A percentile compares a stretch with the other conserved stretches of the same genome.
Conservation (phyloP, 1,140 invertebrate species). For the Leptoteleia sp. region DNA sequence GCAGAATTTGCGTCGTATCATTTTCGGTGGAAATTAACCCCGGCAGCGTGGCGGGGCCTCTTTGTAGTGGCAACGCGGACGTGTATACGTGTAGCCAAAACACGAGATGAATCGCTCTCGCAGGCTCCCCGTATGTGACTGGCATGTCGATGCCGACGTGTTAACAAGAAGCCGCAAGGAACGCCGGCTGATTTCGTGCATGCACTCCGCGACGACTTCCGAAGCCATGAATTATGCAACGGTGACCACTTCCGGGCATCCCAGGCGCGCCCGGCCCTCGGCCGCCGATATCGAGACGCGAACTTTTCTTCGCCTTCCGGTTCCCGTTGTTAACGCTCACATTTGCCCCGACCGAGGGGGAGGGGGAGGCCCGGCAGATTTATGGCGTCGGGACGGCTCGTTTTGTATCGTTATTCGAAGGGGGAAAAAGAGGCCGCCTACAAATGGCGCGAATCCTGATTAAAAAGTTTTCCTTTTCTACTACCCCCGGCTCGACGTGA, state of each 20-base stretch:
- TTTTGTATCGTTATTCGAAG: constrained; percentile 65
- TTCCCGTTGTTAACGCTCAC: constrained; percentile 16
- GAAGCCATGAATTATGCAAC: constrained; percentile 63
- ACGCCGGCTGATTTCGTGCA: constrained; percentile 48
- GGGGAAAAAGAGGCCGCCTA: constrained; percentile 11
- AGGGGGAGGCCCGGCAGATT: constrained; percentile 29
- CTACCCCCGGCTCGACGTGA: neutral
- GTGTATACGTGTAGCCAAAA: constrained; percentile 11
- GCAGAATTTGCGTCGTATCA: too few relatives aligned
- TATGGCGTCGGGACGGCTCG: constrained; percentile 59
- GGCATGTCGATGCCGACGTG: constrained; percentile 27
- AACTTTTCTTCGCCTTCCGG: constrained; percentile 42
- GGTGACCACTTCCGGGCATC: constrained; percentile 58
- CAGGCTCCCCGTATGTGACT: constrained; percentile 25
- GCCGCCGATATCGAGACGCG: constrained; percentile 16
- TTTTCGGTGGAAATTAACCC: too few relatives aligned
- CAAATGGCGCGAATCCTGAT: constrained; percentile 63
- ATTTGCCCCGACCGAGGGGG: neutral
- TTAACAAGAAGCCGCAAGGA: constrained; percentile 59
- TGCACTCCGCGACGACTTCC: constrained; percentile 56
- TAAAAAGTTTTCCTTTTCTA: constrained; percentile 64
- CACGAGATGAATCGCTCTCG: constrained; percentile 35
- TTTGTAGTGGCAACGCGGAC: too few relatives aligned
- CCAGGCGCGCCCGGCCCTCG: constrained; percentile 35
- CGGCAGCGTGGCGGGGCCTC: too few relatives aligned